Evolutionary conservation across 2,797 vertebrate genomes (phyloP).

Genomic region (Acropternis orthonyx): DNA sequence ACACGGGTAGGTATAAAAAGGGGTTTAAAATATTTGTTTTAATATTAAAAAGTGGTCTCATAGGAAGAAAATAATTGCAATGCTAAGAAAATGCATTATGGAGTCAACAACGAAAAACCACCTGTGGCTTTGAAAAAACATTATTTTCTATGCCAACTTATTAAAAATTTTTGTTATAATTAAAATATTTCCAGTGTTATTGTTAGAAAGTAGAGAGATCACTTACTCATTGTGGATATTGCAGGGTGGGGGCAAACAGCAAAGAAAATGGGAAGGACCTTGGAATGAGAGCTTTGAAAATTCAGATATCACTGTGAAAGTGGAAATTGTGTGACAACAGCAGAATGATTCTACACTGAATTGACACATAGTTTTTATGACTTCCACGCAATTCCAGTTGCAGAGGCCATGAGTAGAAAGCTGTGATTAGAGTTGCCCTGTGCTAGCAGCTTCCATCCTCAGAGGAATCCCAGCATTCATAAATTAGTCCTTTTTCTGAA

Average conservation of each 20-base stretch:
- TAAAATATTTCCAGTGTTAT: background rate
- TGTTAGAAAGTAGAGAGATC: background rate
- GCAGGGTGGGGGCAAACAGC: fast-evolving
- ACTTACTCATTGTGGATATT: background rate
- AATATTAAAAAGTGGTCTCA: background rate
- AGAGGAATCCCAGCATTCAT: background rate
- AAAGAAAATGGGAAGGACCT: background rate
- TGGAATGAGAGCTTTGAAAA: background rate
- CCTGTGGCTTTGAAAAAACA: fast-evolving
- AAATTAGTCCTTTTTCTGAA: background rate
- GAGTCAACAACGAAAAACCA: background rate
- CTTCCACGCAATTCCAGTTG: background rate
- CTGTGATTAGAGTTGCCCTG: background rate
- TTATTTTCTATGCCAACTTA: background rate
- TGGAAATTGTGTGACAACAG: background rate
- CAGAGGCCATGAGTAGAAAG: background rate
- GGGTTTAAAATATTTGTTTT: background rate
- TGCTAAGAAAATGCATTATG: background rate
- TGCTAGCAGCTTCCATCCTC: fast-evolving
- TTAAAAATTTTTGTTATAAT: background rate
- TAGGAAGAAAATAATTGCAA: background rate
- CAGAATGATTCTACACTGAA: background rate
- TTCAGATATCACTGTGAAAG: background rate
- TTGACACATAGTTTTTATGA: background rate
- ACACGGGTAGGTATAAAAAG: background rate